Evolutionary conservation across 2,797 vertebrate species (phyloP), one percentile per base, ranked within the genome.

Genomic region (Nyctalus aviator): DNA sequence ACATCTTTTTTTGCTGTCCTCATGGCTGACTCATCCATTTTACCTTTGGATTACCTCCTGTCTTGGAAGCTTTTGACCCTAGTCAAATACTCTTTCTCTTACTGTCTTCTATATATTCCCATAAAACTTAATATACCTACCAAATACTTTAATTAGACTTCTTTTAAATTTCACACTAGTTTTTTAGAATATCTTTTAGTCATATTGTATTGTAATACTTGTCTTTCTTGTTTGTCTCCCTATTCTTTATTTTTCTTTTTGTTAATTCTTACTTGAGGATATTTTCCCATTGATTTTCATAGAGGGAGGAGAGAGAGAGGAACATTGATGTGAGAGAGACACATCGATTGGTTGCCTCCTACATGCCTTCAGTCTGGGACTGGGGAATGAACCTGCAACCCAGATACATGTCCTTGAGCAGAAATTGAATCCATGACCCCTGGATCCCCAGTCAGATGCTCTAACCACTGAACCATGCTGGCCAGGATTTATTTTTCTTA

Each of bases 121-220:
- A 62, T 91, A 83, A 88, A 93, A 86, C 9, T 50, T 83, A 27
- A 21, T 91, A 66, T 84, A 21, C n/a, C 41, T 76, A 46, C 50
- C 62, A 92, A 55, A 50, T 66, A 72, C 30, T 90, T 85, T 53
- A 76, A 79, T 84, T 73, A 85, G 78, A 79, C 71, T 76, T 76
- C 30, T 94, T 4, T 85, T 91, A 89, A 68, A 92, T 92, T 81
- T 92, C n/a, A 66, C 27, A 88, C 12, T 57, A 32, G 15, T 50
- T 94, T 89, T 86, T 86, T 88, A 62, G 68, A 2, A 35, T 94
- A 62, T 41, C 14, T 4, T 3, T 90, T 91, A 88, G 32, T 95
- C 82, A 81, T 2, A 14, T 11, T 95, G 0, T 64, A 5, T 84
- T 64, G 6, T 68, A 53, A 75, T 46, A 37, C 35, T 75, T 57